phyloP scores from a whole-genome alignment of 2,113 vertebrate genomes.

The Astatotilapia flaviijosephi region DNA sequence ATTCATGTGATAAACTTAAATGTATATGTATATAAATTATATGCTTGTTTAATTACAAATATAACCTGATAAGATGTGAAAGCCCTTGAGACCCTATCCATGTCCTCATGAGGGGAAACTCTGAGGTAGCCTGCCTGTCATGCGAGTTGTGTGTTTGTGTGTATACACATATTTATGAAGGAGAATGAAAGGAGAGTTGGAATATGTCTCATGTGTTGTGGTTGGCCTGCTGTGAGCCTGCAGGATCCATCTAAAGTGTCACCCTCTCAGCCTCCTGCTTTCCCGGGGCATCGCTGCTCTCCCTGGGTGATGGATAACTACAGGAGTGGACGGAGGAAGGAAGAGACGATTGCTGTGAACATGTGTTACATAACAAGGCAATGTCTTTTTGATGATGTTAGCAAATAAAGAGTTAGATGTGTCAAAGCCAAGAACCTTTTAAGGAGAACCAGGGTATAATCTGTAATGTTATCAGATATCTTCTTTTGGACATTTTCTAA shows the following conservation, averaged over 20 bases:
- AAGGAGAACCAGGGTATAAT: not conserved
- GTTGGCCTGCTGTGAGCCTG: not conserved
- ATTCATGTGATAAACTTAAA: not conserved
- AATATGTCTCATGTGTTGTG: constrained; percentile 4
- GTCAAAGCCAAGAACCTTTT: not conserved
- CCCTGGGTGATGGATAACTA: constrained; percentile 11
- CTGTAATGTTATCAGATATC: not conserved
- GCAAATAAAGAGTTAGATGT: not conserved
- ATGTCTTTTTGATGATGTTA: not conserved
- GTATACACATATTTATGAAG: constrained; percentile 12
- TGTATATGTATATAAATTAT: not conserved
- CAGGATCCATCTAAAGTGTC: constrained; percentile 39
- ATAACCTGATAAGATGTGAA: not conserved
- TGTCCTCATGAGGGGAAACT: not conserved
- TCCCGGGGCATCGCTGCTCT: not conserved
- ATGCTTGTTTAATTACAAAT: not conserved
- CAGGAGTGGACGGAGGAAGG: not conserved
- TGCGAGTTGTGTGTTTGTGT: not conserved
- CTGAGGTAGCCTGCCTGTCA: not conserved
- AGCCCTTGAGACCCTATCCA: not conserved
- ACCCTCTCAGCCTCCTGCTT: constrained; percentile 8
- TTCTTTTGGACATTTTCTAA: not conserved
- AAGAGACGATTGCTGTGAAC: not conserved
- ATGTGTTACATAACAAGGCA: not conserved
- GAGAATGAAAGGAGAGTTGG: constrained; percentile 34